phyloP scores from a whole-genome alignment of 1,140 invertebrate species.

The Nasonia vitripennis region DNA sequence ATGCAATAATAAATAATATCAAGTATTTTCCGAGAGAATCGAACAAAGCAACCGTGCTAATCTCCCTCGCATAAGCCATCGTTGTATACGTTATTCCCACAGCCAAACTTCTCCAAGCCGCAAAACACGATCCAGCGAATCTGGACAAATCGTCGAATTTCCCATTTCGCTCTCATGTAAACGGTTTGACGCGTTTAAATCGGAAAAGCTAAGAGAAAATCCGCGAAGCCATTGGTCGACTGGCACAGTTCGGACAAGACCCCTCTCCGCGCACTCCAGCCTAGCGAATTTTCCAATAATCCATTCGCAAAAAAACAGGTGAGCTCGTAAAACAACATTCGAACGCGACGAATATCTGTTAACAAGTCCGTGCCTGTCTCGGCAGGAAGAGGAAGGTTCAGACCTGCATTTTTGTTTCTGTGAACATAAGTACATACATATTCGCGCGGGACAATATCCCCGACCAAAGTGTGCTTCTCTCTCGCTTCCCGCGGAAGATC shows the following conservation, averaged over 20 bases:
- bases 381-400: background rate
- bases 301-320: background rate
- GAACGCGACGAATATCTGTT: background rate
- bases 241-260: background rate
- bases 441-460: too few relatives aligned
- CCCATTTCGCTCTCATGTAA: conserved; percentile 8
- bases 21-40: too few relatives aligned
- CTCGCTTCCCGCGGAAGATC: background rate
- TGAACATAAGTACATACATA: too few relatives aligned
- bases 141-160: background rate
- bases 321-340: background rate
- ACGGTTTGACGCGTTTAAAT: background rate
- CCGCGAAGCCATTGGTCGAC: conserved; percentile 6
- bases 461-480: background rate
- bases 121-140: background rate
- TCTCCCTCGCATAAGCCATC: too few relatives aligned
- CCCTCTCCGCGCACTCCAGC: background rate
- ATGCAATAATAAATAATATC: too few relatives aligned
- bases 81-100: too few relatives aligned
- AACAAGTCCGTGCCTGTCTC: background rate
- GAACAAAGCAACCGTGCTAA: too few relatives aligned
- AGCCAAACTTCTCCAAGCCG: background rate
- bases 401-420: background rate
- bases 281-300: conserved; percentile 25
- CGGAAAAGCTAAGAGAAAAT: background rate